A percentile compares a stretch with the other conserved stretches of the same genome.
phyloP scores from a whole-genome alignment of 1,140 invertebrate species.

The Brachionus rotundiformis region DNA sequence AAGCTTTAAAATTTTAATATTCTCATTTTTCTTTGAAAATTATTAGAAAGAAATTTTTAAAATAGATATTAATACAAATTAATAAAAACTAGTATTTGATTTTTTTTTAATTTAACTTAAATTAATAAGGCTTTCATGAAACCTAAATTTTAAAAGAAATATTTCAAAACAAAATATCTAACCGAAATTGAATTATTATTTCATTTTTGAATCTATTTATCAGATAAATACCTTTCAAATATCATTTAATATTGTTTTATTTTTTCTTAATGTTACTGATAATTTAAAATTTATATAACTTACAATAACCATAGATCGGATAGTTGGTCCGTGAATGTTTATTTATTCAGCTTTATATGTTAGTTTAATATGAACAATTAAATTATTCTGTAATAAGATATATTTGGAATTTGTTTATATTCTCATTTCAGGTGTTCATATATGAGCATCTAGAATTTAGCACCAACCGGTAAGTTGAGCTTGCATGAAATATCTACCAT shows the following conservation, averaged over 20 bases:
- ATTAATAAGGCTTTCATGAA: no score
- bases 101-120: no score
- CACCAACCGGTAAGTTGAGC: neutral
- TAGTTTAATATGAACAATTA: neutral
- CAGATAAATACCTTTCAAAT: neutral
- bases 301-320: neutral
- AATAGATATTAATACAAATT: no score
- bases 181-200: no score
- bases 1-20: no score
- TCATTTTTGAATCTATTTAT: neutral
- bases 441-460: neutral
- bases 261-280: neutral
- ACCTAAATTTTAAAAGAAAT: no score
- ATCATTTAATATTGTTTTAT: neutral
- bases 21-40: no score
- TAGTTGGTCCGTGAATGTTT: neutral
- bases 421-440: slow-evolving; percentile 7
- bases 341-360: neutral
- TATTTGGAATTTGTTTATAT: neutral
- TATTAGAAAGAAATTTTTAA: no score
- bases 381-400: slow-evolving; percentile 10
- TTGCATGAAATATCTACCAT: neutral
- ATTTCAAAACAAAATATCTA: no score
- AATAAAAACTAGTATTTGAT: no score
- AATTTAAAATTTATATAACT: slow-evolving; percentile 1